Evolutionary conservation across 2,797 vertebrate species (phyloP).

Genomic region (Mycteria americana): DNA sequence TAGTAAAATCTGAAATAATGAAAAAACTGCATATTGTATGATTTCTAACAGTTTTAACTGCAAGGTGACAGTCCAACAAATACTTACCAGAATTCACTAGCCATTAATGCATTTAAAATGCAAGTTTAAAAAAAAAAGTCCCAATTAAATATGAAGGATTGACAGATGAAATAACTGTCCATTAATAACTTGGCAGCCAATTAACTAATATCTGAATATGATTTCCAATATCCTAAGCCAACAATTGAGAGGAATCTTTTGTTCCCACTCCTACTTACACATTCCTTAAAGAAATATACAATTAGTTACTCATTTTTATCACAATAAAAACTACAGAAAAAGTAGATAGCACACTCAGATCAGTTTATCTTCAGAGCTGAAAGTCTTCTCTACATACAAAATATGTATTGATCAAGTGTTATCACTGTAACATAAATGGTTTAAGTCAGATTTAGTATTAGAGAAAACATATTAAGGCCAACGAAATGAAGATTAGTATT

Average conservation of each 20-base stretch:
- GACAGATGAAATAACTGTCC: not conserved
- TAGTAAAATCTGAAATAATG: not conserved
- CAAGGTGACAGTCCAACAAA: not conserved
- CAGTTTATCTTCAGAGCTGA: not conserved
- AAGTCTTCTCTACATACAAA: not conserved
- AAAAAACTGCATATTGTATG: rapidly evolving
- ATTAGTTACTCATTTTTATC: not conserved
- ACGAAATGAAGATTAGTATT: not conserved
- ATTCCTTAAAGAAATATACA: not conserved
- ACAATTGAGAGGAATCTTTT: not conserved
- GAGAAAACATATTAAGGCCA: not conserved
- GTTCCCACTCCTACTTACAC: not conserved
- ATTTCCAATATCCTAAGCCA: not conserved
- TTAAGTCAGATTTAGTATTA: not conserved
- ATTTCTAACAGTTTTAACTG: not conserved
- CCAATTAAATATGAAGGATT: not conserved
- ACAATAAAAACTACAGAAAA: not conserved
- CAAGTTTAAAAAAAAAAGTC: not conserved
- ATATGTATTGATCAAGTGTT: not conserved
- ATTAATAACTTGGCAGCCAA: not conserved
- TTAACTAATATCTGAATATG: not conserved
- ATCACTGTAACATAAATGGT: not conserved
- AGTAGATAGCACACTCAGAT: not conserved
- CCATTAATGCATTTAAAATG: not conserved
- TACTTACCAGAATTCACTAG: not conserved